A percentile compares a stretch with the other conserved stretches of the same genome.
These are phyloP conservation scores for Nothobranchius kuhntae DNA, from an alignment of 2,113 vertebrate species.

Conservation along the genomic window DNA sequence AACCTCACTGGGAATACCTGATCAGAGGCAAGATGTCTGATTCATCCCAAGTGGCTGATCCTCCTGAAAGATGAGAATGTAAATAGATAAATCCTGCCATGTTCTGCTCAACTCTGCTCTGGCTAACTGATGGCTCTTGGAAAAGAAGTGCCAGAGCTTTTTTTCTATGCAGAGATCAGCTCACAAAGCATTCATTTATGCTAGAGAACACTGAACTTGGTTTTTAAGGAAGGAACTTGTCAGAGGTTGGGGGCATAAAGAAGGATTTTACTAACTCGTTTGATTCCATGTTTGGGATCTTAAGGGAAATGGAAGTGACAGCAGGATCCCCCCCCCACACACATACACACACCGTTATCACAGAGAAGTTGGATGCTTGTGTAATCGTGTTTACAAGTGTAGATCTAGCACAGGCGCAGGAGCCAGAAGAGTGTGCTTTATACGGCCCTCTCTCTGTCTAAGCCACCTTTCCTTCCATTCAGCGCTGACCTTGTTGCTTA, in stretches of 20 bases:
- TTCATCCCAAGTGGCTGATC: too few relatives aligned
- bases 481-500: conserved; percentile 74
- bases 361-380: conserved; percentile 59
- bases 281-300: conserved; percentile 21
- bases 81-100: too few relatives aligned
- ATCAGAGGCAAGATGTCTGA: too few relatives aligned
- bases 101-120: too few relatives aligned
- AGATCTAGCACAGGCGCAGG: conserved; percentile 46
- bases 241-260: not conserved
- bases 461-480: conserved; percentile 77
- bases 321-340: not conserved
- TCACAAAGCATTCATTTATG: too few relatives aligned
- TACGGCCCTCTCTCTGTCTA: conserved; percentile 70
- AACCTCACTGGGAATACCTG: too few relatives aligned
- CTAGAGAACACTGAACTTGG: too few relatives aligned
- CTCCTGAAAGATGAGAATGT: too few relatives aligned
- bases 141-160: too few relatives aligned
- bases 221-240: too few relatives aligned
- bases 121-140: too few relatives aligned
- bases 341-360: conserved; percentile 26
- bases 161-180: too few relatives aligned
- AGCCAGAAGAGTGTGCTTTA: conserved; percentile 74
- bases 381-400: conserved; percentile 71
- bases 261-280: conserved; percentile 1
- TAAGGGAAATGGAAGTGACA: conserved; percentile 19